Evolutionary conservation across 1,140 invertebrate species (phyloP), one percentile per base, ranked within the genome.

Genomic region (Leptinotarsa defecta): DNA sequence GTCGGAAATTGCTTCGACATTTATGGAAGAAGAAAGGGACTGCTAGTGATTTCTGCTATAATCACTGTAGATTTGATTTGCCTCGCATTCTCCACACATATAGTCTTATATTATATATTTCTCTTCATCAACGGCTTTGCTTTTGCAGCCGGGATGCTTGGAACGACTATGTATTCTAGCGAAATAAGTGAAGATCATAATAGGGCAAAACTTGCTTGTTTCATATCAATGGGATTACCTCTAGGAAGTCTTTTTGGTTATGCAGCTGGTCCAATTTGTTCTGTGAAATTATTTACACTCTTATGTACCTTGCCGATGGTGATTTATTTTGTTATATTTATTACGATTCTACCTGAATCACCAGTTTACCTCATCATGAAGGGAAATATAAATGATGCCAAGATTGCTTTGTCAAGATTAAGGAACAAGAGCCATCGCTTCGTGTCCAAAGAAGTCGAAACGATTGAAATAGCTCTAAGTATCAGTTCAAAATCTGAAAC

Each of bases 331-430:
- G 64, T 87, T 0, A 81, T 86, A 2, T 90, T 91, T 82, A 73
- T 88, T 5, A 17, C 81, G 1, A 79, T 78, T 24, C 62, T 77
- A 24, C 95, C 95, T 0, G 95, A 97, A 82, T 92, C 93, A 13
- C 95, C 95, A 0, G 91, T 90, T 63, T 94, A 89, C 74, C 86
- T 92, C 48, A 84, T 94, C 0, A 90, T 90, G 81, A 87, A 84
- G 22, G 87, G 86, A n/a, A 87, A 89, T 48, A 27, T 88, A 87
- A 83, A 88, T 3, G 89, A 91, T 5, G 94, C 94, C 0, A 82
- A 89, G 0, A 82, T 86, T 3, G 86, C 91, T 4, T 83, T 96
- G 72, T 84, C 87, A 57, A 91, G 87, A 76, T 86, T 96, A 1
- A 86, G 93, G 11, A 61, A 20, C 13, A 73, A 88, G 88, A 79